Conservation (phyloP, 2,888 invertebrate genomes). For the Vannuccia rotundouncinata region DNA sequence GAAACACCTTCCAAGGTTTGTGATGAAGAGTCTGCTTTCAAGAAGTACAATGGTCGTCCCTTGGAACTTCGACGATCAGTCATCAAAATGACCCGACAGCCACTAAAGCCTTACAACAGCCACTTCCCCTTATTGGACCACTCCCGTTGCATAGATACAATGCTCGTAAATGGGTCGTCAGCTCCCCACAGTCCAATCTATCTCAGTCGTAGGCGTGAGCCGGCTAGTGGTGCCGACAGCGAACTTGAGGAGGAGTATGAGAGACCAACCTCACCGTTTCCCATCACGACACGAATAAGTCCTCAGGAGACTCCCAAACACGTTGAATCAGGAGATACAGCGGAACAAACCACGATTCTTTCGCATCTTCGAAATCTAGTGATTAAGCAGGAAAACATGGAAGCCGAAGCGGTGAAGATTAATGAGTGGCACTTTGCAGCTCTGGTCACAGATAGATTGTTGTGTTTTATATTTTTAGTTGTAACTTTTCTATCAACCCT, state of each 20-base stretch:
- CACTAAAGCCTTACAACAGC: neutral
- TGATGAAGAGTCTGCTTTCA: neutral
- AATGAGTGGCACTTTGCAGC: conserved; percentile 58
- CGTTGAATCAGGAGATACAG: neutral
- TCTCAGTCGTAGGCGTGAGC: neutral
- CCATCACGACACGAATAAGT: conserved; percentile 35
- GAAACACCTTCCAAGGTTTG: neutral
- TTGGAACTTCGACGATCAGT: neutral
- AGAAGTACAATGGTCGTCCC: neutral
- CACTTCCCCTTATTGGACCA: neutral
- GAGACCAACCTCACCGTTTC: neutral
- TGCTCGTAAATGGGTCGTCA: conserved; percentile 5
- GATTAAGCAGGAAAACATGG: conserved; percentile 45
- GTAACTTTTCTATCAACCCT: conserved; percentile 51
- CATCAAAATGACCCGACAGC: neutral
- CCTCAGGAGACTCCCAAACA: neutral
- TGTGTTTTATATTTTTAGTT: conserved; percentile 59
- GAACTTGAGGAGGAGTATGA: neutral
- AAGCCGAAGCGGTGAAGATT: conserved; percentile 44
- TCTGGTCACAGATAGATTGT: conserved; percentile 58
- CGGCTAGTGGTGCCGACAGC: neutral
- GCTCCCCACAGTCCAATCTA: conserved; percentile 31
- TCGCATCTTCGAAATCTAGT: conserved; percentile 47
- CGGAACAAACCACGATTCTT: conserved; percentile 45
- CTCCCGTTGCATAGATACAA: neutral